Percentiles rank a stretch among this genome's conserved stretches.
These are phyloP conservation scores for Ia io DNA, from an alignment of 2,113 vertebrate species.

Conservation along the genomic window DNA sequence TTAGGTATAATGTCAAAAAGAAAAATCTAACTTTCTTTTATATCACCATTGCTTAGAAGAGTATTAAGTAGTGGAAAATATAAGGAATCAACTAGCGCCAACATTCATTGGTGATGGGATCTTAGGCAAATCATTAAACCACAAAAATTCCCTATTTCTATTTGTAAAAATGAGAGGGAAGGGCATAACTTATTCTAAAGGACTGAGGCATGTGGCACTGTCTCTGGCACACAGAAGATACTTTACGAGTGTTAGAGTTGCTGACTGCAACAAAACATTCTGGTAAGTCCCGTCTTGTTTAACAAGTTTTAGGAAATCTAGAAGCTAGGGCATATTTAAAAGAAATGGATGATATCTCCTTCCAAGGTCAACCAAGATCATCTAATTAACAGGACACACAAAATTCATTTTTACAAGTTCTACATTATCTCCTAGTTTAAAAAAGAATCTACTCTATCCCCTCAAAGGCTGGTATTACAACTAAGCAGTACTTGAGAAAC, in stretches of 20 bases:
- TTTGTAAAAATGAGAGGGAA: neutral
- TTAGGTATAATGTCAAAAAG: neutral
- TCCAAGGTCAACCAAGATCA: neutral
- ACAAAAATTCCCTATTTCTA: neutral
- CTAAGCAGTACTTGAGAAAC: neutral
- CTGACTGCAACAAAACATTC: neutral
- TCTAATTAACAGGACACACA: neutral
- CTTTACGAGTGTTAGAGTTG: neutral
- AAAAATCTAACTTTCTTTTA: neutral
- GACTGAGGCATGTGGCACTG: neutral
- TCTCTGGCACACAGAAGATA: neutral
- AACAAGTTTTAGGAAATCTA: neutral
- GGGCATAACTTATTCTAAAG: neutral
- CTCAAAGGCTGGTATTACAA: neutral
- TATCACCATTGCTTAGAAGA: neutral
- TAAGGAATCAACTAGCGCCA: neutral
- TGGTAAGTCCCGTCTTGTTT: neutral
- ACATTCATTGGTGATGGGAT: neutral
- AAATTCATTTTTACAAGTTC: neutral
- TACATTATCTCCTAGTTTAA: neutral
- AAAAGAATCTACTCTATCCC: neutral
- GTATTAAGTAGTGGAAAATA: conserved; percentile 1
- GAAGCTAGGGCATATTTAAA: neutral
- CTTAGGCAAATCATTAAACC: neutral
- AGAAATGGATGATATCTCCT: neutral